Evolutionary conservation across 2,888 invertebrate species (phyloP).

Genomic region (Ceramica pisi): DNA sequence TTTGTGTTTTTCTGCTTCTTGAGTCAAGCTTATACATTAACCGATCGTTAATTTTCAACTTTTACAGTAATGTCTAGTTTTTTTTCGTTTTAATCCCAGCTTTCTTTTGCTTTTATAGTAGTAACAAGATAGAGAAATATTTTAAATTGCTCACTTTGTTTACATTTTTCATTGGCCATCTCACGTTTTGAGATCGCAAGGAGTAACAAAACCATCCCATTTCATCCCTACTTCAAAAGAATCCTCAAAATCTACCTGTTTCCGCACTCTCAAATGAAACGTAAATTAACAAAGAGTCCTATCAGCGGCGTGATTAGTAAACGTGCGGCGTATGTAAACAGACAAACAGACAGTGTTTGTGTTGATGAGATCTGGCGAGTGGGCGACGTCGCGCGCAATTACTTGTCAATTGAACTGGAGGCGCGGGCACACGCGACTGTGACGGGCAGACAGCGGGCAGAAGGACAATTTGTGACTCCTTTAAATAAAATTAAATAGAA

Average conservation of each 20-base stretch:
- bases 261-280: constrained; percentile 18
- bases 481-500: too few relatives aligned
- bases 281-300: constrained; percentile 30
- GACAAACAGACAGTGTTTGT: constrained; percentile 62
- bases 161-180: background rate
- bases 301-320: constrained; percentile 57
- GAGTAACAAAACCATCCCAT: background rate
- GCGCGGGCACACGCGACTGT: constrained; percentile 51
- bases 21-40: constrained; percentile 9
- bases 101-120: background rate
- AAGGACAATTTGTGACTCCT: constrained; percentile 23
- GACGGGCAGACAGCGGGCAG: constrained; percentile 23
- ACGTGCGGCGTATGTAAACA: constrained; percentile 62
- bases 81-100: background rate
- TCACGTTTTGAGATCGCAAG: background rate
- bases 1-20: constrained; percentile 28
- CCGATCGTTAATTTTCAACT: background rate
- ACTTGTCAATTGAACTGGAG: constrained; percentile 68
- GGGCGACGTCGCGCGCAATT: constrained; percentile 74
- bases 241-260: background rate
- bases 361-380: constrained; percentile 69
- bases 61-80: background rate
- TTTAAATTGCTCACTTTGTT: background rate
- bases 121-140: background rate
- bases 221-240: background rate